A percentile compares a stretch with the other conserved stretches of the same genome.
These are phyloP conservation scores for Pachyuromys duprasi DNA, from an alignment of 2,797 vertebrate species.

Conservation along the genomic window DNA sequence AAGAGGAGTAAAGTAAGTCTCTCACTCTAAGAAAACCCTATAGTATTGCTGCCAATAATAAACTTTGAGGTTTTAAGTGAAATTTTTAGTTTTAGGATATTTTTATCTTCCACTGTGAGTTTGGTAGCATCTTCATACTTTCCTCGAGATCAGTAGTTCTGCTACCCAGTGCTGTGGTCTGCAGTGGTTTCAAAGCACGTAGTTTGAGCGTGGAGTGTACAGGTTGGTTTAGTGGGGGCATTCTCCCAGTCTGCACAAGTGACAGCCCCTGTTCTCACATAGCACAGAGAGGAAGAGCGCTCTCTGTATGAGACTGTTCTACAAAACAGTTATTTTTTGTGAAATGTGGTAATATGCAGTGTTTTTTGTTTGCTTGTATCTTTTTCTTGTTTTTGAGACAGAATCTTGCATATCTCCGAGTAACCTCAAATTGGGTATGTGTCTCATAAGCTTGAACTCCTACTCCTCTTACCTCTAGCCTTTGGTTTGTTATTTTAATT, in stretches of 20 bases:
- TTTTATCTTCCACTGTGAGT: not conserved
- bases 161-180: too few relatives aligned
- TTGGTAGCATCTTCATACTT: not conserved
- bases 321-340: not conserved
- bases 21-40: not conserved
- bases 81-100: not conserved
- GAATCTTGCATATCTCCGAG: not conserved
- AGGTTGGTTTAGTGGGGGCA: not conserved
- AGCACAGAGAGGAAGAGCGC: not conserved
- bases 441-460: not conserved
- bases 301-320: not conserved
- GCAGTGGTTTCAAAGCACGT: not conserved
- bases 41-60: not conserved
- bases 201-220: not conserved
- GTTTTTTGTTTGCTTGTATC: not conserved
- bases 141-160: not conserved
- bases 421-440: not conserved
- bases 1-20: not conserved
- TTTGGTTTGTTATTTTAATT: not conserved
- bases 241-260: not conserved
- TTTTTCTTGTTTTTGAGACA: not conserved
- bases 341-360: not conserved
- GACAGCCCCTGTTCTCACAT: not conserved
- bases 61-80: not conserved
- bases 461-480: not conserved